Base-by-base conservation (phyloP, 2,888 invertebrate genomes). In the Mesorhabditis sp. region DNA sequence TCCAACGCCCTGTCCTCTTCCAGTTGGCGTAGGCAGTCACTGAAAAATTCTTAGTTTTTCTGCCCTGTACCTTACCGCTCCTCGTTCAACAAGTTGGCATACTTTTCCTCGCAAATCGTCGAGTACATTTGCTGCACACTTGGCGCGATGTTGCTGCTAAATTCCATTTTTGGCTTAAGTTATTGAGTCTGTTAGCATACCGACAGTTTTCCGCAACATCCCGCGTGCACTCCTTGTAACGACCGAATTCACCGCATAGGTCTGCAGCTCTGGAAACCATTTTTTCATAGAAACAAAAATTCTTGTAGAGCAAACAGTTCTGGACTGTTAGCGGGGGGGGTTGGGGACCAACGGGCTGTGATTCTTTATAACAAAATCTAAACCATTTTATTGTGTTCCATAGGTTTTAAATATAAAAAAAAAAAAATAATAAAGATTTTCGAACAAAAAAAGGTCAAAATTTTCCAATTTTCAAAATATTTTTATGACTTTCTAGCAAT, bases 81-180 rank as follows among this genome's bases (percentile, higher is more conserved):
- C 62, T 76, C 75, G 10, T 72, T 70, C 63, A 79, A 78, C 6
- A 77, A 78, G 5, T 72, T 70, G 43, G 71, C 65, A 58, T 80
- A 77, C 45, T 77, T 76, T 66, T 71, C 71, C 64, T 77, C 74
- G 67, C 82, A 82, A 10, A 82, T 72, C 65, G 72, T 78, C 28
- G 79, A 77, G 72, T 80, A 82, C 76, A 82, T 76, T 63, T 74
- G 73, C 68, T 80, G 75, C 43, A 82, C 72, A 63, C 80, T 77
- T 6, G 76, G 77, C 4, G 76, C 76, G 15, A 76, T 68, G 0
- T 74, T 74, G 67, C 70, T 70, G 66, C 77, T 77, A 69, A 62
- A 74, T 67, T 13, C 4, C 1, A n/a, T 28, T 62, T 28, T 13
- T 28, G 6, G 6, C 15, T 28, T 13, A 2, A 2, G 6, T 15